These are phyloP conservation scores for Drosophila fulvimacula DNA, from an alignment of 2,888 invertebrate genomes.

Conservation along the genomic window DNA sequence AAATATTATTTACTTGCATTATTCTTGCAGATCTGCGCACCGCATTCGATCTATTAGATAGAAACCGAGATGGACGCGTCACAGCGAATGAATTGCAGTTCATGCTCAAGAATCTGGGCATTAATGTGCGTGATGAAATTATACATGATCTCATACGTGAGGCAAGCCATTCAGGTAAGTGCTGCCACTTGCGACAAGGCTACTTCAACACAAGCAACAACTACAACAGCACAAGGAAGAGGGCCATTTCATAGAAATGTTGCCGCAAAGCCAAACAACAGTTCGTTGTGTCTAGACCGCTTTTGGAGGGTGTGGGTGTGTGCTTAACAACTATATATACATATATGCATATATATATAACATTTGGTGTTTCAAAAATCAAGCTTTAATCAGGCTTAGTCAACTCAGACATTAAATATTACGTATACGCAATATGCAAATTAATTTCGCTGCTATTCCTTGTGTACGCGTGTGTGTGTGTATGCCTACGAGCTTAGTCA, in stretches of 20 bases:
- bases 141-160: conserved; percentile 90
- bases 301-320: background rate
- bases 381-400: background rate
- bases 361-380: background rate
- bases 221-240: conserved; percentile 11
- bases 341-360: too few relatives aligned
- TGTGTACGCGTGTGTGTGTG: background rate
- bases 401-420: background rate
- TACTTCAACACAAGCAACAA: conserved; percentile 8
- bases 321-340: too few relatives aligned
- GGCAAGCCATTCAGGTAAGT: conserved; percentile 90
- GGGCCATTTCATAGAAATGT: conserved; percentile 37
- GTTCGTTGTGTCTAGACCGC: conserved; percentile 33
- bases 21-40: conserved; percentile 89
- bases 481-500: background rate
- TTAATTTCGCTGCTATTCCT: background rate
- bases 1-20: conserved; percentile 18
- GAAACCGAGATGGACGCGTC: conserved; percentile 91
- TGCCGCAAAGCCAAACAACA: conserved; percentile 43
- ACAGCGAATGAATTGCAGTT: conserved; percentile 91
- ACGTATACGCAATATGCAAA: conserved; percentile 2
- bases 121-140: conserved; percentile 90
- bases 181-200: conserved; percentile 27
- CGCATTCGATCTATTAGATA: conserved; percentile 91
- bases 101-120: conserved; percentile 92